These are phyloP conservation scores for Neodontobutis hainanensis DNA, from an alignment of 2,113 vertebrate genomes.

Conservation along the genomic window DNA sequence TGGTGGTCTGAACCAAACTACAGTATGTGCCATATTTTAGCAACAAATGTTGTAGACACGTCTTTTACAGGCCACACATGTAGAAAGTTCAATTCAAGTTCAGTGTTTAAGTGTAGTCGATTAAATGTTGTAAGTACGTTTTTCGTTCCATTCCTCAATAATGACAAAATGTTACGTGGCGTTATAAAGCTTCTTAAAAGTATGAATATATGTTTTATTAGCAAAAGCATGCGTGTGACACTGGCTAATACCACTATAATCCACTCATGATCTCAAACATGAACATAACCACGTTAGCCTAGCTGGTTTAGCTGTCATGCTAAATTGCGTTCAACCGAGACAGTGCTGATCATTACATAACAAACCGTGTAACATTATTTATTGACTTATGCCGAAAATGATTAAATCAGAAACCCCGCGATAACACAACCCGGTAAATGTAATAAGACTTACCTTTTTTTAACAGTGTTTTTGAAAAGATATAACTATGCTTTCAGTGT, in stretches of 20 bases:
- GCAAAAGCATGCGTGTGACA: too few relatives aligned
- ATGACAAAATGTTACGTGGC: too few relatives aligned
- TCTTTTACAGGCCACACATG: too few relatives aligned
- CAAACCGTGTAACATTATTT: neutral
- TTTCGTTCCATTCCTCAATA: too few relatives aligned
- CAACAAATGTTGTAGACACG: too few relatives aligned
- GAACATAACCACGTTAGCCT: neutral
- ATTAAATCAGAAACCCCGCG: fast-evolving
- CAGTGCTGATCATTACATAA: slow-evolving; percentile 31
- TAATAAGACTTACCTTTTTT: slow-evolving; percentile 26
- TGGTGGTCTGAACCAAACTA: too few relatives aligned
- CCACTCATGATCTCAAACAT: neutral
- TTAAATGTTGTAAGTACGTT: too few relatives aligned
- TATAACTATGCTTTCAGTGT: neutral
- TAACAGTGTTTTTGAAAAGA: neutral
- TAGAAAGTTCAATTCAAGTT: too few relatives aligned
- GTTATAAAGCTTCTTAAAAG: too few relatives aligned
- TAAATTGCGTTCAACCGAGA: neutral
- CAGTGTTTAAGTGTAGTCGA: too few relatives aligned
- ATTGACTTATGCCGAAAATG: neutral
- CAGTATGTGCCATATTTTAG: too few relatives aligned
- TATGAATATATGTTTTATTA: too few relatives aligned
- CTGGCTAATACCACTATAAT: neutral
- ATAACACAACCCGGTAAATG: fast-evolving
- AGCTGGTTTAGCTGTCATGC: neutral